These are phyloP conservation scores for Orthosia cruda DNA, from an alignment of 2,888 invertebrate species.

Conservation along the genomic window DNA sequence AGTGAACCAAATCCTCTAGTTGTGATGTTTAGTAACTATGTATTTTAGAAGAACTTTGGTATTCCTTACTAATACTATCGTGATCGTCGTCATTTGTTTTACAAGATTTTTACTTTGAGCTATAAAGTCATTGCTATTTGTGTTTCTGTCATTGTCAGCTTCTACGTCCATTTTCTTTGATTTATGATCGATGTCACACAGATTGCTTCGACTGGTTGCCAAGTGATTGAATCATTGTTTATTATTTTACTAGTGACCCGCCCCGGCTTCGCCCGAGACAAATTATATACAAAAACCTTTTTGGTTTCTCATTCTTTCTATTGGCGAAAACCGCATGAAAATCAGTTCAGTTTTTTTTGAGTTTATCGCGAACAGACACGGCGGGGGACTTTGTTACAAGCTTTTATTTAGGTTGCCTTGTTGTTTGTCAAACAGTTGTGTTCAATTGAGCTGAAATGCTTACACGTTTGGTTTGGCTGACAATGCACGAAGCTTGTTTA, in stretches of 20 bases:
- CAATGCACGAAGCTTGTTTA: too few relatives aligned
- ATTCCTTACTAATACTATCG: neutral
- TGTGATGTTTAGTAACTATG: constrained; percentile 12
- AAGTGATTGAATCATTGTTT: constrained; percentile 46
- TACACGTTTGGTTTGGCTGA: too few relatives aligned
- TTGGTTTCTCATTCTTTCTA: too few relatives aligned
- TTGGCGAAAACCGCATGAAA: too few relatives aligned
- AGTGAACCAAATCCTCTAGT: constrained; percentile 27
- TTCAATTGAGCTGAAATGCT: too few relatives aligned
- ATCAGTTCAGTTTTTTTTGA: too few relatives aligned
- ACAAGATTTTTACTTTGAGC: neutral
- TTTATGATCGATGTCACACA: constrained; percentile 31
- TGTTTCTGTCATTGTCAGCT: constrained; percentile 22
- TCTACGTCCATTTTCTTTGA: constrained; percentile 31
- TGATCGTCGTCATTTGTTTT: neutral
- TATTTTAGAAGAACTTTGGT: neutral
- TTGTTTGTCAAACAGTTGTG: too few relatives aligned
- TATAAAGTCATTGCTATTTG: constrained; percentile 4
- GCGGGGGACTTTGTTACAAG: too few relatives aligned
- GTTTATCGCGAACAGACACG: too few relatives aligned
- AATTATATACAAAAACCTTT: too few relatives aligned
- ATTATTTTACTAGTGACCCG: neutral
- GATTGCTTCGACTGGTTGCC: constrained; percentile 19
- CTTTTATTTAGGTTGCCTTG: too few relatives aligned
- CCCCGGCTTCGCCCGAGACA: too few relatives aligned